phyloP scores from a whole-genome alignment of 2,888 invertebrate species.

The Thereva nobilitata region DNA sequence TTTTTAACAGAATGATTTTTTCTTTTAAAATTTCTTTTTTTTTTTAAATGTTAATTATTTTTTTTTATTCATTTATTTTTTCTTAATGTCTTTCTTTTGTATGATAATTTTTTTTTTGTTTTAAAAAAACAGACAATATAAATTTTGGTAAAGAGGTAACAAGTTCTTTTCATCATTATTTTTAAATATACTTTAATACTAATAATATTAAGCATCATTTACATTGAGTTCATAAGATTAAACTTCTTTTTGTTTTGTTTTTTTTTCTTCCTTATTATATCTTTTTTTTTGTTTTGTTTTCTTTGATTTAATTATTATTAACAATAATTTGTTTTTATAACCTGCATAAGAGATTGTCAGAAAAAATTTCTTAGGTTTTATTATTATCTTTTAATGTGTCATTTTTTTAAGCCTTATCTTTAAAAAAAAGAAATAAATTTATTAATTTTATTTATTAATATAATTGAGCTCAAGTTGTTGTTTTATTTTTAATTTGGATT shows the following conservation, averaged over 20 bases:
- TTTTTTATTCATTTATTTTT: background rate
- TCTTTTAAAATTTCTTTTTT: background rate
- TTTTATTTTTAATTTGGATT: too few relatives aligned
- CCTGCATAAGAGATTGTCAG: constrained; percentile 30
- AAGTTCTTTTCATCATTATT: constrained; percentile 17
- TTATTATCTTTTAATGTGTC: constrained; percentile 1
- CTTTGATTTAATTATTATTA: background rate
- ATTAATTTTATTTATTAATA: too few relatives aligned
- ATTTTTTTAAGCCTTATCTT: constrained; percentile 17
- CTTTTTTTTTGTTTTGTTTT: constrained; percentile 3
- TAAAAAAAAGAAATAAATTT: background rate
- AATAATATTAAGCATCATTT: constrained; percentile 18
- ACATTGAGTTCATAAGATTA: constrained; percentile 24
- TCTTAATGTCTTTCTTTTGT: background rate
- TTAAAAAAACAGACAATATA: constrained; percentile 26
- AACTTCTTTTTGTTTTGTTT: constrained; percentile 1
- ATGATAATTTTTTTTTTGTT: background rate
- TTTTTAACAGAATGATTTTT: background rate
- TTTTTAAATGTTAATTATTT: constrained; percentile 5
- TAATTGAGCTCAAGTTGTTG: too few relatives aligned
- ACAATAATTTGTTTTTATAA: constrained; percentile 3
- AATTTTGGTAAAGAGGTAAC: constrained; percentile 22
- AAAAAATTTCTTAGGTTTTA: constrained; percentile 11
- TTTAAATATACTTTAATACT: constrained; percentile 10
- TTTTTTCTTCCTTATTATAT: constrained; percentile 7